Evolutionary conservation across 2,113 vertebrate genomes (phyloP).

Genomic region (Hippoglossus stenolepis): DNA sequence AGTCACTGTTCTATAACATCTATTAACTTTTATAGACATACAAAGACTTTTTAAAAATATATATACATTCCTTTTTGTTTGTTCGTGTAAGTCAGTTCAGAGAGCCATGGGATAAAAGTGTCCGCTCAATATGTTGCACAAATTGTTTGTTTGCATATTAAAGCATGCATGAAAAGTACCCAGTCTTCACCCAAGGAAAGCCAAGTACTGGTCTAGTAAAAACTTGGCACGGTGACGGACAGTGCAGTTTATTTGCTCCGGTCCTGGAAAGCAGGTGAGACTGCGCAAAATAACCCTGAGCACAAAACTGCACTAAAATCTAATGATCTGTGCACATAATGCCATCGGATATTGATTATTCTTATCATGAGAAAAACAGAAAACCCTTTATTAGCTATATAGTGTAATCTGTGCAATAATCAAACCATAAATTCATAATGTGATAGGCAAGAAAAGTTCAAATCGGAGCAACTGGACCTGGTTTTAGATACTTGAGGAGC

Average conservation of each 20-base stretch:
- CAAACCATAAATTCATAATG: not conserved
- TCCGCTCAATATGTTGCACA: conserved; percentile 25
- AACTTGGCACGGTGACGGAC: conserved; percentile 55
- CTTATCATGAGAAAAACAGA: too few species aligned
- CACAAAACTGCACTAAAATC: conserved; percentile 23
- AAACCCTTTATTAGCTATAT: not conserved
- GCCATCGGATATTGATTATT: conserved; percentile 8
- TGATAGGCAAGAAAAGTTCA: not conserved
- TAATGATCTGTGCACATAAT: conserved; percentile 18
- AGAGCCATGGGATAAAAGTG: conserved; percentile 17
- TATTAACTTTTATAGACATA: too few species aligned
- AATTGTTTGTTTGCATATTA: conserved; percentile 53
- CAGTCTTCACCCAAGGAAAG: conserved; percentile 41
- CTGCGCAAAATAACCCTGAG: conserved; percentile 53
- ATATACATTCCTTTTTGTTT: not conserved
- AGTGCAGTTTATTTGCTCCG: conserved; percentile 60
- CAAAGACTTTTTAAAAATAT: not conserved
- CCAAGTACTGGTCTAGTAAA: conserved; percentile 44
- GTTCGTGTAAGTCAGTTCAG: not conserved
- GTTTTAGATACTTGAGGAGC: not conserved
- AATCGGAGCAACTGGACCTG: not conserved
- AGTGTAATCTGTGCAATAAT: not conserved
- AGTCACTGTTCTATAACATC: not conserved
- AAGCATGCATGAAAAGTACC: conserved; percentile 53
- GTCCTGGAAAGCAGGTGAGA: too few species aligned